Conservation (phyloP, 2,888 invertebrate genomes). For the Dryocosmus kuriphilus region DNA sequence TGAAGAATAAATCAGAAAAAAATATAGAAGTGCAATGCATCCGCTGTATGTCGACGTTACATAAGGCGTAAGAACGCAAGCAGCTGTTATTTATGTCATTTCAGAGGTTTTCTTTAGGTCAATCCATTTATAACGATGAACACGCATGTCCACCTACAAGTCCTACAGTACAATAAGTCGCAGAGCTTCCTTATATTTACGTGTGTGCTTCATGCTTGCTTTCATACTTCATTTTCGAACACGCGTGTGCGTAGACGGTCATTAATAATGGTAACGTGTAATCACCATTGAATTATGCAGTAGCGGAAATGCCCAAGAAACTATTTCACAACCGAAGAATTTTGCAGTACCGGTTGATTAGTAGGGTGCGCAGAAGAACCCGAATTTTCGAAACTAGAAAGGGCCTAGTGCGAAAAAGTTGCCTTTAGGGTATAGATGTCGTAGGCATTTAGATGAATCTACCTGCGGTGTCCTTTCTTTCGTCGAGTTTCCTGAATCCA, state of each 20-base stretch:
- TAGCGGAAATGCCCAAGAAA: neutral
- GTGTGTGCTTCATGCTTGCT: slow-evolving; percentile 35
- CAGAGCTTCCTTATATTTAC: slow-evolving; percentile 56
- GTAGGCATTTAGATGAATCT: too few species aligned
- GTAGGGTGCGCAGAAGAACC: too few species aligned
- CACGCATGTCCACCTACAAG: slow-evolving; percentile 60
- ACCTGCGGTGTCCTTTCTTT: too few species aligned
- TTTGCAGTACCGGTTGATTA: neutral
- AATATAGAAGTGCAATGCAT: slow-evolving; percentile 38
- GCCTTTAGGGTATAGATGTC: too few species aligned
- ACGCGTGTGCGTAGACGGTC: slow-evolving; percentile 39
- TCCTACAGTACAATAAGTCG: slow-evolving; percentile 51
- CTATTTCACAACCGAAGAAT: neutral
- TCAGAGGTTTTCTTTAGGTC: slow-evolving; percentile 76
- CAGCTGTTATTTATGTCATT: slow-evolving; percentile 73
- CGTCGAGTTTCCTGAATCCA: too few species aligned
- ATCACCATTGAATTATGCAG: slow-evolving; percentile 2
- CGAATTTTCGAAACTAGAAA: too few species aligned
- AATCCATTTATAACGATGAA: slow-evolving; percentile 73
- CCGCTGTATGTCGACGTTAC: slow-evolving; percentile 56
- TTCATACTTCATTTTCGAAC: slow-evolving; percentile 39
- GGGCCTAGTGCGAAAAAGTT: too few species aligned
- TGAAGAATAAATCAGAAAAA: slow-evolving; percentile 3
- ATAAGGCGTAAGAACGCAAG: slow-evolving; percentile 64
- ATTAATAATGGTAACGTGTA: slow-evolving; percentile 15